These are phyloP conservation scores for Tinea semifulvella DNA, from an alignment of 2,888 invertebrate species.

Conservation along the genomic window DNA sequence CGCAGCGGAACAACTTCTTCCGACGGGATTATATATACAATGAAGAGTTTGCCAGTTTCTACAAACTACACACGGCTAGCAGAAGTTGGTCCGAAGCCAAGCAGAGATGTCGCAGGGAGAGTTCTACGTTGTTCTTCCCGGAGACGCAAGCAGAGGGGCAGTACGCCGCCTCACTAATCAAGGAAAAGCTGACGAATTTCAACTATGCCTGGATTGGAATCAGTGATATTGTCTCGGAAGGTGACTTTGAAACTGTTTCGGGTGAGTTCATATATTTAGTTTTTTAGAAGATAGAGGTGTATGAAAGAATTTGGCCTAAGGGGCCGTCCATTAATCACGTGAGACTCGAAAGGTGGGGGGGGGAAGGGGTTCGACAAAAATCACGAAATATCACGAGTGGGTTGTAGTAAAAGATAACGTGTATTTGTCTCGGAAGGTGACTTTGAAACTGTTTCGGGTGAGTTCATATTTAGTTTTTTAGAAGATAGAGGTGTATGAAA, in stretches of 20 bases:
- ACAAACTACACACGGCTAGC: conserved; percentile 40
- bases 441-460: conserved; percentile 35
- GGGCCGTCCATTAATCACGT: no score
- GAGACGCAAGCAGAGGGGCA: conserved; percentile 32
- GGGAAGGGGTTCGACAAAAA: no score
- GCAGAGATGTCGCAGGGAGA: conserved; percentile 33
- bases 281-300: not conserved
- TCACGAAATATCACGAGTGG: no score
- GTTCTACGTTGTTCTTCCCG: conserved; percentile 38
- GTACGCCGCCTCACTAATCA: conserved; percentile 19
- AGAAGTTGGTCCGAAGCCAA: conserved; percentile 37
- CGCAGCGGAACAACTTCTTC: conserved; percentile 28
- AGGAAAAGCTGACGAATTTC: conserved; percentile 21
- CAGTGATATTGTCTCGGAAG: conserved; percentile 32
- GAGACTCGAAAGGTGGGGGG: no score
- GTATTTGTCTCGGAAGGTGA: conserved; percentile 33
- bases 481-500: not conserved
- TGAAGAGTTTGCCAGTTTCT: conserved; percentile 32
- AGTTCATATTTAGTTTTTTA: conserved; percentile 17
- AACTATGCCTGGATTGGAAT: conserved; percentile 32
- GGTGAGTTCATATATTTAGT: no score
- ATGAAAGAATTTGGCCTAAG: not conserved
- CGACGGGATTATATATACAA: conserved; percentile 41
- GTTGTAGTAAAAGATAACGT: conserved; percentile 18
- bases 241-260: conserved; percentile 35